A percentile compares a stretch with the other conserved stretches of the same genome.
phyloP scores from a whole-genome alignment of 2,888 invertebrate genomes.

The Synanthedon vespiformis region DNA sequence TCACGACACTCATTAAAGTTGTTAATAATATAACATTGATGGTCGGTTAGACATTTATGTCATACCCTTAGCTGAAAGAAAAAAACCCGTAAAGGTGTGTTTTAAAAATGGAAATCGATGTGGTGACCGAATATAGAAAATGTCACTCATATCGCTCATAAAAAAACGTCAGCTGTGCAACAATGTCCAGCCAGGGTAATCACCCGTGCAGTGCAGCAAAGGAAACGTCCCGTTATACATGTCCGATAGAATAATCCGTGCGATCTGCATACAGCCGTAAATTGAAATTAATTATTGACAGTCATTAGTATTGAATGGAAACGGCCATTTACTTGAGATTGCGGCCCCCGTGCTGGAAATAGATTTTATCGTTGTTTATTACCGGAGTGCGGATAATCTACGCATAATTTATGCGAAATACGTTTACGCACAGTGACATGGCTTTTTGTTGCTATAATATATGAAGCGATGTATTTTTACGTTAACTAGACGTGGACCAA shows the following conservation, averaged over 20 bases:
- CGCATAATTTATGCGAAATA: not conserved
- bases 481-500: too few relatives aligned
- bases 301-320: constrained; percentile 3
- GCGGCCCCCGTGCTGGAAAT: constrained; percentile 11
- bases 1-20: too few relatives aligned
- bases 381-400: not conserved
- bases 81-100: too few relatives aligned
- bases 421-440: not conserved
- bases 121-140: too few relatives aligned
- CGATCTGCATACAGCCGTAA: constrained; percentile 4
- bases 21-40: too few relatives aligned
- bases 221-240: not conserved
- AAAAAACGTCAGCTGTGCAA: not conserved
- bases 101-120: too few relatives aligned
- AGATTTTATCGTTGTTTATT: constrained; percentile 12
- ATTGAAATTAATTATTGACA: constrained; percentile 12
- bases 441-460: too few relatives aligned
- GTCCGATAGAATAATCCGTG: not conserved
- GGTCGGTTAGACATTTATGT: too few relatives aligned
- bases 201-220: not conserved
- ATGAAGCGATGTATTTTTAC: too few relatives aligned
- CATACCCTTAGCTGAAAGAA: too few relatives aligned
- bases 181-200: not conserved
- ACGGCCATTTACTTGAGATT: constrained; percentile 11
- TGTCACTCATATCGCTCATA: too few relatives aligned